Evolutionary conservation across 2,113 vertebrate genomes (phyloP).

Genomic region (Ptilonorhynchus violaceus): DNA sequence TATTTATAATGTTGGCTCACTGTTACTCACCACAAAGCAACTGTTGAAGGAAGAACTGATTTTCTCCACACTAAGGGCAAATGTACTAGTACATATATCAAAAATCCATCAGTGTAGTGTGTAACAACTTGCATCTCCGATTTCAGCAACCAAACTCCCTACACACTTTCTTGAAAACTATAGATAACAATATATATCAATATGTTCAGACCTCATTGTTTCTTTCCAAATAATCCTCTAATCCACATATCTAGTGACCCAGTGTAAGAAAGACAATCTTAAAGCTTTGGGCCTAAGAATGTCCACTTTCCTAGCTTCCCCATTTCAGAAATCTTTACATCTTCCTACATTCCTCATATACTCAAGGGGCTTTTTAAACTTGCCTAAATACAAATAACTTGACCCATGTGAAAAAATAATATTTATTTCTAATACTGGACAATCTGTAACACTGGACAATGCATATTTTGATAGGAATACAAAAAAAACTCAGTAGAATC

Average conservation of each 20-base stretch:
- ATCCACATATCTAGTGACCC: background rate
- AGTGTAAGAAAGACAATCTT: background rate
- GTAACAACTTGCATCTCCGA: background rate
- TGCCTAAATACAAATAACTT: background rate
- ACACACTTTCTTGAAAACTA: background rate
- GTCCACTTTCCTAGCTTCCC: background rate
- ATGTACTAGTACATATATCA: background rate
- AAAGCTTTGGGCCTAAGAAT: background rate
- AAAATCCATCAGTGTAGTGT: background rate
- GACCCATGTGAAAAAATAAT: background rate
- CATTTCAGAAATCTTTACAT: background rate
- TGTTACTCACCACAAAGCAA: background rate
- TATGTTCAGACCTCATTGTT: background rate
- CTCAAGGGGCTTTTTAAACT: background rate
- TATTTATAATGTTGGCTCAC: background rate
- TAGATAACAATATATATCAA: background rate
- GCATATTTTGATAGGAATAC: background rate
- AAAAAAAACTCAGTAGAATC: background rate
- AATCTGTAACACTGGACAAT: background rate
- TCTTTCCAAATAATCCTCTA: background rate
- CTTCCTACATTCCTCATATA: background rate
- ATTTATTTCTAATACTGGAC: background rate
- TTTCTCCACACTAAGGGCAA: background rate
- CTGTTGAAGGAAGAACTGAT: background rate
- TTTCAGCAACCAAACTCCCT: background rate